Percentiles rank a stretch among this genome's conserved stretches.
These are phyloP conservation scores for Passer domesticus DNA, from an alignment of 2,113 vertebrate species.

Conservation along the genomic window DNA sequence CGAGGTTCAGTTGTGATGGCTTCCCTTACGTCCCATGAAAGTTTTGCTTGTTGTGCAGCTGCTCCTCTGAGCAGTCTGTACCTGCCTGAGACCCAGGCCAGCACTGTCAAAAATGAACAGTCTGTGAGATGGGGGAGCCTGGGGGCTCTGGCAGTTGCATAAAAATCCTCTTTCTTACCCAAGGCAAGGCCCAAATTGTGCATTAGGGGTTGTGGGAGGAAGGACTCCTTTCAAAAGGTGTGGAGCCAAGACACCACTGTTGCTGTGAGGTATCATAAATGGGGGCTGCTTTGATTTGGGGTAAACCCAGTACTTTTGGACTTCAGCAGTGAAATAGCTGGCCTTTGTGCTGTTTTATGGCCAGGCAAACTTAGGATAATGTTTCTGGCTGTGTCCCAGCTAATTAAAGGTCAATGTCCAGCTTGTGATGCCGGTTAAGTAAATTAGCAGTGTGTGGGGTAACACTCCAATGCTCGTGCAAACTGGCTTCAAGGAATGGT, in stretches of 20 bases:
- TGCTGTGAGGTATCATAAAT: fast-evolving
- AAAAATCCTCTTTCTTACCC: background rate
- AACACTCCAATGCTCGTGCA: fast-evolving
- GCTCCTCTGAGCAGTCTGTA: background rate
- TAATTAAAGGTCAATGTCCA: background rate
- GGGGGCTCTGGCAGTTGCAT: background rate
- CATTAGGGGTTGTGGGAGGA: background rate
- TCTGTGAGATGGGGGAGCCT: background rate
- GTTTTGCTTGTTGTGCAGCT: background rate
- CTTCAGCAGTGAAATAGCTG: background rate
- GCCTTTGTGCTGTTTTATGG: background rate
- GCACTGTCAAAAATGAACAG: fast-evolving
- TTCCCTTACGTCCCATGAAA: background rate
- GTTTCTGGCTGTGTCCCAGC: background rate
- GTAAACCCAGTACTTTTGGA: background rate
- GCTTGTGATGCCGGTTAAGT: background rate
- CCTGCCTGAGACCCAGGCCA: background rate
- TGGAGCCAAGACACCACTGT: fast-evolving
- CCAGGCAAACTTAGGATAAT: background rate
- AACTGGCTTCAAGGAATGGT: background rate
- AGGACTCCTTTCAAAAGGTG: fast-evolving
- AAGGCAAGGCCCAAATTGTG: background rate
- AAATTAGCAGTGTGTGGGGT: background rate
- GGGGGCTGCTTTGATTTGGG: background rate
- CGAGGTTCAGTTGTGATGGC: background rate